These are phyloP conservation scores for Semaprochilodus insignis DNA, from an alignment of 2,797 vertebrate genomes.

Conservation along the genomic window DNA sequence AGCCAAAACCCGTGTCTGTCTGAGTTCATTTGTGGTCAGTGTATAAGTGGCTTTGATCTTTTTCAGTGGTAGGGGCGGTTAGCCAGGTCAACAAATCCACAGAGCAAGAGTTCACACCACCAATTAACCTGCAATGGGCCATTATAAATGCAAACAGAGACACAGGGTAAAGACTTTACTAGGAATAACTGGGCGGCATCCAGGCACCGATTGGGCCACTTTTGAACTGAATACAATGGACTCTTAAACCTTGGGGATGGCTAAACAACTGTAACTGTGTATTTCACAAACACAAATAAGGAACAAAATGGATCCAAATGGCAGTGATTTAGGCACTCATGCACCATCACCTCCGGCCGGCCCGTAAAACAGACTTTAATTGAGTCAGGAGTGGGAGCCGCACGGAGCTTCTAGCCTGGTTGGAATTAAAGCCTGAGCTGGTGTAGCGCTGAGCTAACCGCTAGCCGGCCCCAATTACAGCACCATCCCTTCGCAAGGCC, in stretches of 20 bases:
- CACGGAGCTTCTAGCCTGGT: not conserved
- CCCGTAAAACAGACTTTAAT: conserved; percentile 14
- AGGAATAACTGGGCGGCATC: not conserved
- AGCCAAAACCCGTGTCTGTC: no score
- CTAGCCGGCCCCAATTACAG: conserved; percentile 36
- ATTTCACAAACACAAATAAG: not conserved
- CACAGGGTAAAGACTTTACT: not conserved
- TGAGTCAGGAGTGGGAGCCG: not conserved
- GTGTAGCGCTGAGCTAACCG: conserved; percentile 25
- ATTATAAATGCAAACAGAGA: conserved; percentile 7
- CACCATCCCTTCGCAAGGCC: conserved; percentile 29
- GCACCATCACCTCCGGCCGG: not conserved
- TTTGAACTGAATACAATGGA: not conserved
- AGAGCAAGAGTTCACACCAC: no score
- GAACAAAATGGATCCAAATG: not conserved
- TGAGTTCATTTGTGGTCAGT: not conserved
- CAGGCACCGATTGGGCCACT: not conserved
- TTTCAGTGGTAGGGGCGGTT: not conserved
- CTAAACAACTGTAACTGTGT: not conserved
- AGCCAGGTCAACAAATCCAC: not conserved
- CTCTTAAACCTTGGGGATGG: not conserved
- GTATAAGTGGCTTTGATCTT: not conserved
- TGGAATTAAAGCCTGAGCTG: not conserved
- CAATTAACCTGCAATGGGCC: not conserved
- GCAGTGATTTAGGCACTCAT: not conserved